Conservation (phyloP, 2,888 invertebrate species). For the Griposia aprilina region DNA sequence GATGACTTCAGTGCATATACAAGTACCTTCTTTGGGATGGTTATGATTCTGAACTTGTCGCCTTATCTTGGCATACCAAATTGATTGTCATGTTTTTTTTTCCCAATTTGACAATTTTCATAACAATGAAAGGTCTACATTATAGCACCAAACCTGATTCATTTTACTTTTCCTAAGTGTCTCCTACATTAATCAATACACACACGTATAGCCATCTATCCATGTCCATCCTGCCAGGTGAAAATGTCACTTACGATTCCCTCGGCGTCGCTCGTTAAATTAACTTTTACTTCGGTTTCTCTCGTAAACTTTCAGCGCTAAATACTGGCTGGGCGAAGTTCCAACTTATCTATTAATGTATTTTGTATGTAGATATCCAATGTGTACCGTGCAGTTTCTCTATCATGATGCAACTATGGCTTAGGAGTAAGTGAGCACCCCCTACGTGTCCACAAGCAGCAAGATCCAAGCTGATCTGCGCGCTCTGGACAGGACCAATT, state of each 20-base stretch:
- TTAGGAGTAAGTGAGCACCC: neutral
- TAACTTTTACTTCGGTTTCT: constrained; percentile 64
- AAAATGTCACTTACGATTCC: constrained; percentile 45
- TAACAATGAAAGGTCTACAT: neutral
- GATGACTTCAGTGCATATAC: neutral
- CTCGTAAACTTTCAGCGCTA: constrained; percentile 52
- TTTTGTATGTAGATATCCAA: constrained; percentile 12
- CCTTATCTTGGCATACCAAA: neutral
- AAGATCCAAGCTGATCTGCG: neutral
- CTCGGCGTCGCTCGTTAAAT: constrained; percentile 34
- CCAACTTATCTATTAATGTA: constrained; percentile 47
- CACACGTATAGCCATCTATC: neutral
- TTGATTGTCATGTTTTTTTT: neutral
- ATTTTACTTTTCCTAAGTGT: neutral
- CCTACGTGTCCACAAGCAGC: neutral
- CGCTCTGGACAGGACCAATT: neutral
- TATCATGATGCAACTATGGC: neutral
- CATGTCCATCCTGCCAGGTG: constrained; percentile 41
- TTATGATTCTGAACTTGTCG: neutral
- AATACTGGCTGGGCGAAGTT: constrained; percentile 45
- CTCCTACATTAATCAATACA: neutral
- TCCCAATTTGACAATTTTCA: neutral
- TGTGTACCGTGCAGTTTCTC: neutral
- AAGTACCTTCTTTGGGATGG: neutral
- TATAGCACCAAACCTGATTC: neutral